phyloP scores from a whole-genome alignment of 2,113 vertebrate species.

The Thamnophis sirtalis region DNA sequence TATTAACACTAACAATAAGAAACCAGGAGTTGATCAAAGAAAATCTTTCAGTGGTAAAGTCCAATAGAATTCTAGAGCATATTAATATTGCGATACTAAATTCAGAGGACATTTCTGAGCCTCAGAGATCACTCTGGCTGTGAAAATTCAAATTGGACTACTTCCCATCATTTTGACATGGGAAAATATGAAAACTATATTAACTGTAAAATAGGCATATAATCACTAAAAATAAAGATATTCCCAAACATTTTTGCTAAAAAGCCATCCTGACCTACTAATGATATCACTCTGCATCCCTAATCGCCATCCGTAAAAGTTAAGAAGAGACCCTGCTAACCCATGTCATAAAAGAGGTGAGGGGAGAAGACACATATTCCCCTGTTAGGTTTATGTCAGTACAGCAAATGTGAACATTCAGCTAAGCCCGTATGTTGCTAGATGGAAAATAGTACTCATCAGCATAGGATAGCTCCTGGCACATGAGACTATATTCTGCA shows the following conservation, averaged over 20 bases:
- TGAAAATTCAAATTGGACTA: background rate
- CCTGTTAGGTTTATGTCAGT: background rate
- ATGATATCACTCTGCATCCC: background rate
- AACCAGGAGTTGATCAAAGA: fast-evolving
- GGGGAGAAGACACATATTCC: background rate
- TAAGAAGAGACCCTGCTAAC: background rate
- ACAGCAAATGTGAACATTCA: background rate
- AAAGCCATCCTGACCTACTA: background rate
- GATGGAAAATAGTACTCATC: background rate
- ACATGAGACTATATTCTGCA: too few relatives aligned
- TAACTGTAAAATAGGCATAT: background rate
- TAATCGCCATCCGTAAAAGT: background rate
- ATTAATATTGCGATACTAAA: constrained; percentile 20
- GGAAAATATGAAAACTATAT: background rate
- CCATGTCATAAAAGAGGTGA: background rate
- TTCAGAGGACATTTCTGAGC: constrained; percentile 4
- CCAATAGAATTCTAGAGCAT: background rate
- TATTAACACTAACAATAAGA: background rate
- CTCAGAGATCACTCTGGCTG: background rate
- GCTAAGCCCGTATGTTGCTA: background rate
- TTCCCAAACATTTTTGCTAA: background rate
- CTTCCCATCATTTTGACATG: background rate
- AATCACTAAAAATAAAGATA: background rate
- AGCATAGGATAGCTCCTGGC: background rate
- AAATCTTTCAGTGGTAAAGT: background rate